Conservation (phyloP, 2,113 vertebrate species). For the Nothocercus julius region DNA sequence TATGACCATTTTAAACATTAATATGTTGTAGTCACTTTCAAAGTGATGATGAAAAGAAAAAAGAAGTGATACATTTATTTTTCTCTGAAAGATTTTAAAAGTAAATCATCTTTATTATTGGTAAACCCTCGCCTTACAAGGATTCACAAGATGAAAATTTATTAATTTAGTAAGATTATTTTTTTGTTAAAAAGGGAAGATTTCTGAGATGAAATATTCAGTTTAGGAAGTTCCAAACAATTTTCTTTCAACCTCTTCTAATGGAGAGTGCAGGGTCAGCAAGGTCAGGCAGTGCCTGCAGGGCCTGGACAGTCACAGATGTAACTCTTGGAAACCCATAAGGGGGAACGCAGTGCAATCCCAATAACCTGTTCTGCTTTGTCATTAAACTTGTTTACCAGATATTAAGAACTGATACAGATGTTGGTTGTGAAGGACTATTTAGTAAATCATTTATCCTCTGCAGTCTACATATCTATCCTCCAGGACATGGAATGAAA, state of each 20-base stretch:
- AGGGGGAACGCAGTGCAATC: neutral
- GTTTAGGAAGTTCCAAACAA: neutral
- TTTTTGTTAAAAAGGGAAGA: fast-evolving
- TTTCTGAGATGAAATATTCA: neutral
- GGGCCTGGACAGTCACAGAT: neutral
- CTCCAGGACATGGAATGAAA: neutral
- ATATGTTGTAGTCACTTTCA: neutral
- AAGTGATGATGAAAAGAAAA: neutral
- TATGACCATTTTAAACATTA: neutral
- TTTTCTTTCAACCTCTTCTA: fast-evolving
- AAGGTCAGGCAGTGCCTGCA: neutral
- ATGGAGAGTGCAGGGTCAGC: neutral
- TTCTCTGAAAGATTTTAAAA: neutral
- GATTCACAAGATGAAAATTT: neutral
- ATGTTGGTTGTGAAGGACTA: neutral
- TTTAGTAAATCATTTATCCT: neutral
- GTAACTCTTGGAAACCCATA: neutral
- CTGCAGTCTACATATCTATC: neutral
- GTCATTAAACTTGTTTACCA: neutral
- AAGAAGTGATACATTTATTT: neutral
- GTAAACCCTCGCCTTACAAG: fast-evolving
- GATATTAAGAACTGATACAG: neutral
- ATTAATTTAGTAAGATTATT: neutral
- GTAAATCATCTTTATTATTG: neutral
- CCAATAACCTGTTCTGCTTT: neutral